Base-by-base conservation (phyloP, 2,797 vertebrate species). In the Clarias platycephalus region DNA sequence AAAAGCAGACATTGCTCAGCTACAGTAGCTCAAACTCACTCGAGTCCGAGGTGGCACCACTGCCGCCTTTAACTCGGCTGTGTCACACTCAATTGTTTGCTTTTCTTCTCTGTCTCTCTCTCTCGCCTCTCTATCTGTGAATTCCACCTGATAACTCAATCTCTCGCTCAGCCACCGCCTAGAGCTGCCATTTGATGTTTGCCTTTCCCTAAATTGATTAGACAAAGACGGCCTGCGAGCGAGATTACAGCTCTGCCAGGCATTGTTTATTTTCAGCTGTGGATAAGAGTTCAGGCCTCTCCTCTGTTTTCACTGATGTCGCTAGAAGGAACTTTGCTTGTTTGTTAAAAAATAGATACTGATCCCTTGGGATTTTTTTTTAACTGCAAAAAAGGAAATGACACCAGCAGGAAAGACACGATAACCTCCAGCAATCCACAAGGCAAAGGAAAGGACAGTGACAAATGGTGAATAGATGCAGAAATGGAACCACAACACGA, bases 91-190 rank as follows among this genome's bases (percentile, higher is more conserved):
- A 0, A 66, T 24, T 74, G 78, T 81, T 74, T 81, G 28, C 60
- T 74, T 66, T 74, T 40, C 83, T 89, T 87, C 58, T 64, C 84
- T 81, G 63, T 67, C 34, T 84, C 75, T 70, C 83, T 58, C 24
- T 16, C 53, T 71, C 76, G 44, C 80, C 71, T 49, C 82, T 72
- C 90, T 93, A 94, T 93, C 93, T 87, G 81, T 74, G n/a, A 92
- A 93, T 93, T 94, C 91, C 94, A 91, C 91, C 92, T 92, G 94
- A 95, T 94, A 94, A 93, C 94, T 90, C 92, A 91, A 93, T 94
- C 93, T 90, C 91, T 89, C 86, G 88, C 90, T 91, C 88, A 91
- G 91, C 87, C 85, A 81, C 80, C 81, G 92, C 92, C 91, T 90
- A 90, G 88, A 77, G 86, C 88, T 84, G 53, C 49, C 34, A 87